phyloP scores from a whole-genome alignment of 2,888 invertebrate species.

The Agonum fuliginosum region DNA sequence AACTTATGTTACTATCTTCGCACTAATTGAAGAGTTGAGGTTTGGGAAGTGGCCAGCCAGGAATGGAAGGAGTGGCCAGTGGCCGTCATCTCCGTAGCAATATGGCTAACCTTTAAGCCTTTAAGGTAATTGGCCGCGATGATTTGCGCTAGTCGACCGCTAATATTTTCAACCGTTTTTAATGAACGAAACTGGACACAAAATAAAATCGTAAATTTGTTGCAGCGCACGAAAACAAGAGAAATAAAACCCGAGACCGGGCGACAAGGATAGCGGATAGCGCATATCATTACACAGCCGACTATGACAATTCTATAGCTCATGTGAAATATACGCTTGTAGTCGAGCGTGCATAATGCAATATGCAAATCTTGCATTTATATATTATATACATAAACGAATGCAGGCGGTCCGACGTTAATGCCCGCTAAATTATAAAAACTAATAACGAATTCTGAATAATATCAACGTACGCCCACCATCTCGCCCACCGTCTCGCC shows the following conservation, averaged over 20 bases:
- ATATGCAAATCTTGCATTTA: slow-evolving; percentile 58
- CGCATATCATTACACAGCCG: slow-evolving; percentile 48
- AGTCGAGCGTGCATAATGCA: slow-evolving; percentile 52
- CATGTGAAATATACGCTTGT: slow-evolving; percentile 57
- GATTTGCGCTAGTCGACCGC: slow-evolving; percentile 47
- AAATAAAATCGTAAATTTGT: slow-evolving; percentile 59
- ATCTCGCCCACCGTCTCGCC: slow-evolving; percentile 40
- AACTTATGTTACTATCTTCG: too few relatives aligned
- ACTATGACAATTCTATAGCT: slow-evolving; percentile 59
- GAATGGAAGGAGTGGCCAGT: neutral
- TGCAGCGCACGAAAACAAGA: slow-evolving; percentile 47
- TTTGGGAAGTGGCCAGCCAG: neutral
- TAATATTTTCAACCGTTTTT: slow-evolving; percentile 57
- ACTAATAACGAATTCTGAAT: slow-evolving; percentile 59
- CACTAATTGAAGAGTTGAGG: neutral
- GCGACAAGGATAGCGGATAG: slow-evolving; percentile 27
- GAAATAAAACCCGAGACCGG: slow-evolving; percentile 19
- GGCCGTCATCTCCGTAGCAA: neutral
- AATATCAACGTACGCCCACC: slow-evolving; percentile 48
- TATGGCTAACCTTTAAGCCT: slow-evolving; percentile 37
- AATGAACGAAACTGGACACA: slow-evolving; percentile 59
- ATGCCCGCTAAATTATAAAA: slow-evolving; percentile 59
- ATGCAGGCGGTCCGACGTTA: slow-evolving; percentile 57
- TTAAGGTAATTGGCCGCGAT: slow-evolving; percentile 51
- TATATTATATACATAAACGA: slow-evolving; percentile 59